Evolutionary conservation across 2,888 invertebrate species (phyloP), one percentile per base, ranked within the genome.

Genomic region (Caenorhabditis imperialis): DNA sequence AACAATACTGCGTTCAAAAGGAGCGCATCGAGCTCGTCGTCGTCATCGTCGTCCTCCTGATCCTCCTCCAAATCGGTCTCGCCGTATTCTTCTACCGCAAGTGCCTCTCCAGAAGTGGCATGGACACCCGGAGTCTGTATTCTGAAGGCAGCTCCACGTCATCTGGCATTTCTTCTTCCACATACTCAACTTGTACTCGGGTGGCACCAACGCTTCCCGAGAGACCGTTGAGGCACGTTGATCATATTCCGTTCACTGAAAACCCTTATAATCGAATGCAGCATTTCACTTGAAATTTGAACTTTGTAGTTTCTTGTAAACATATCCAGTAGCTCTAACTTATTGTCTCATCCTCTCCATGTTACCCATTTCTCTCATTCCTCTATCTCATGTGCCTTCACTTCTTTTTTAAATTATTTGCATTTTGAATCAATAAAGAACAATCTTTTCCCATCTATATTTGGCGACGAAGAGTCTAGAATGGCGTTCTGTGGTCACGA

Each of bases 1-100:
- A 61, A 18, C 57, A 74, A 18, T 74, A 54, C 22, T 74, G 74
- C n/a, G 58, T 74, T 3, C 74, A 62, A 27, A 54, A 57, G 47
- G 37, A 54, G 12, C 57, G 58, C 10, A 33, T 69, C 14, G 74
- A 74, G 38, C 12, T 69, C n/a, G 12, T 74, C 16, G 58, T 69
- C 22, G 33, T 58, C 22, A 42, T 69, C 38, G 57, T 69, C 27
- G 74, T 69, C 10, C 53, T 69, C 14, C 40, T 74, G 25, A 58
- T 69, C 30, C 38, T 74, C n/a, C 38, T 69, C 22, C 74, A 74
- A 53, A 53, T 74, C 27, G 62, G 42, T 18, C 30, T 69, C 18
- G 53, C 54, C 23, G 12, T 74, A 4, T 51, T 57, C 38, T 51
- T 54, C 35, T 69, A 69, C 30, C 50, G 48, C 30, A 44, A 47